Evolutionary conservation across 2,797 vertebrate genomes (phyloP), one percentile per base, ranked within the genome.

Genomic region (Phataginus tricuspis): DNA sequence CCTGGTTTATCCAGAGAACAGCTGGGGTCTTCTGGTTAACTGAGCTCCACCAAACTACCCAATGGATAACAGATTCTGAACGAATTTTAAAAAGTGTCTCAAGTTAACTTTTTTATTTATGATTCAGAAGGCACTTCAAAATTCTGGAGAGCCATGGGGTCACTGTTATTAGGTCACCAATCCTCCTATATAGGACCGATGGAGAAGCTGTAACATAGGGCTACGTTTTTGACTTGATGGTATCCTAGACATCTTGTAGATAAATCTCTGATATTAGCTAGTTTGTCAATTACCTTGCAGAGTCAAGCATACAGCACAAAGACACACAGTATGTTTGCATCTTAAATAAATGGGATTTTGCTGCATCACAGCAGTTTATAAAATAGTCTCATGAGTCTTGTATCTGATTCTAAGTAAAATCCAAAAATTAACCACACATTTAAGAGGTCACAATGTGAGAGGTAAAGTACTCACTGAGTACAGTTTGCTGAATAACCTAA

Each of bases 121-220:
- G 85, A 94, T 89, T 97, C 97, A 92, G 87, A 98, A 98, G 97
- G 97, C 97, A 98, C 97, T 98, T 98, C 96, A 91, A 95, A 94
- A 90, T 95, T 91, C 93, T 51, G 61, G 77, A 97, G 96, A 94
- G 96, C 96, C 96, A 61, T n/a, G 27, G 80, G 90, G 86, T 51
- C 93, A 49, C 66, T 79, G 75, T 69, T 23, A 25, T 2, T 27
- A 37, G 89, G 69, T 39, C 89, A 63, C 75, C 80, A 12, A 23
- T 53, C 86, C 55, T 80, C 71, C 72, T 14, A 27, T 12, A 34
- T 15, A 57, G 94, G 82, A 74, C 90, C 49, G 4, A 64, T 19
- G 87, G 53, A 66, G 83, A 74, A 86, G 94, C 86, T 49, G 18
- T 18, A 23, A 69, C 91, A 89, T 23, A 1, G 59, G 92, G 86